Percentiles rank a stretch among this genome's conserved stretches.
phyloP scores from a whole-genome alignment of 2,888 invertebrate genomes.

The Zhengitettix transpicula region DNA sequence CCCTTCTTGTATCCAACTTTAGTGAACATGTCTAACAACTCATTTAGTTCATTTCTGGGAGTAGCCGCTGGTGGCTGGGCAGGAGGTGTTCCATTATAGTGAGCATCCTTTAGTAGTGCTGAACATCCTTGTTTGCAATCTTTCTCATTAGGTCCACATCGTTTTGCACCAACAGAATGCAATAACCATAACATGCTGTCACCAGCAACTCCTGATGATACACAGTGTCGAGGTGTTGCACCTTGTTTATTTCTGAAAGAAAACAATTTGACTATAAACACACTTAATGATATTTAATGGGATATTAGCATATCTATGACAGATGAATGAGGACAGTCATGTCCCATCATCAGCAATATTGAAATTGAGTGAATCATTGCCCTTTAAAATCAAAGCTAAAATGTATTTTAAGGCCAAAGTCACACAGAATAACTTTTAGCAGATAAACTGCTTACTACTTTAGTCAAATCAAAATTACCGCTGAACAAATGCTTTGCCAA shows the following conservation, averaged over 20 bases:
- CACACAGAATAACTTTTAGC: too few relatives aligned
- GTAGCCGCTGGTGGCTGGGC: conserved; percentile 39
- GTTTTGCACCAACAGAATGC: conserved; percentile 71
- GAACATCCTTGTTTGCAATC: conserved; percentile 60
- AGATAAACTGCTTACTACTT: too few relatives aligned
- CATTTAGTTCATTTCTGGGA: conserved; percentile 44
- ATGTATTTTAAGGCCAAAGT: too few relatives aligned
- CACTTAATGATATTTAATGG: too few relatives aligned
- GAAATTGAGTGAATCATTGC: too few relatives aligned
- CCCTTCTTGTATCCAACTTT: conserved; percentile 34
- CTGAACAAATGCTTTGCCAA: too few relatives aligned
- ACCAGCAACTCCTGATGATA: conserved; percentile 23
- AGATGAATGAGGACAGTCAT: too few relatives aligned
- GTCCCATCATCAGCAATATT: too few relatives aligned
- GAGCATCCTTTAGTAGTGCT: conserved; percentile 28
- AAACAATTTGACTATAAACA: not conserved
- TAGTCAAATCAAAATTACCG: too few relatives aligned
- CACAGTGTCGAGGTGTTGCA: conserved; percentile 52
- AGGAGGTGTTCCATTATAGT: conserved; percentile 62
- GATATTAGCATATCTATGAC: too few relatives aligned
- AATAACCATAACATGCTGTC: conserved; percentile 62
- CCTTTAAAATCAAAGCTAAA: too few relatives aligned
- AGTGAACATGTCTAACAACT: conserved; percentile 51
- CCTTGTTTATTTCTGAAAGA: conserved; percentile 45
- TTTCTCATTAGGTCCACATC: conserved; percentile 37